Evolutionary conservation across 2,113 vertebrate species (phyloP).

Genomic region (Pithys albifrons): DNA sequence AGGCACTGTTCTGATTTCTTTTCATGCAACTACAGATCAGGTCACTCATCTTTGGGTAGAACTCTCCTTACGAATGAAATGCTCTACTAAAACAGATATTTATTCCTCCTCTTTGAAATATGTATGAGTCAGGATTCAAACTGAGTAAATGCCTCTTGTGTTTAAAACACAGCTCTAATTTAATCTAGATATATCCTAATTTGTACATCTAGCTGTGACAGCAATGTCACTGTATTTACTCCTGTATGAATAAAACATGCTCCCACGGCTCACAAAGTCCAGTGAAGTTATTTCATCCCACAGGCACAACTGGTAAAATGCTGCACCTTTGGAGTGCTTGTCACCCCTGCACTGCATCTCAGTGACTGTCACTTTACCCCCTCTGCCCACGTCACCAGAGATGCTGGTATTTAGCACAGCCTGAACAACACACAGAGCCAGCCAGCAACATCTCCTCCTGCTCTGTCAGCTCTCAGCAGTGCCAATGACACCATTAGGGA

Average conservation of each 20-base stretch:
- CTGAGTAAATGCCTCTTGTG: neutral
- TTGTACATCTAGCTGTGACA: neutral
- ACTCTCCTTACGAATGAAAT: neutral
- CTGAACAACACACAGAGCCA: neutral
- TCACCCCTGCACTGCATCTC: neutral
- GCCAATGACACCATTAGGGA: neutral
- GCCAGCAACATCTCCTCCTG: neutral
- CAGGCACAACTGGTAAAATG: neutral
- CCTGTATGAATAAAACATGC: neutral
- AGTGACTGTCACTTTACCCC: neutral
- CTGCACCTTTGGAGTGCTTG: neutral
- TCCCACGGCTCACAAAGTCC: neutral
- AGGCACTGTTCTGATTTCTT: neutral
- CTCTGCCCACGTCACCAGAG: neutral
- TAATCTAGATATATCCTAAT: neutral
- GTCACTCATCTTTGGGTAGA: neutral
- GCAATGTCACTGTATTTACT: neutral
- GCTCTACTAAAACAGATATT: neutral
- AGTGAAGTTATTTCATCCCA: neutral
- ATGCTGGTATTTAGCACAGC: neutral
- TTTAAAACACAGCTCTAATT: neutral
- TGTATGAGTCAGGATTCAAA: neutral
- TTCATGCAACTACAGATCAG: neutral
- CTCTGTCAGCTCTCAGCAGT: neutral
- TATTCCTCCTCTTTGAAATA: neutral